Evolutionary conservation across 2,113 vertebrate genomes (phyloP), one percentile per base, ranked within the genome.

Genomic region (Perognathus longimembris): DNA sequence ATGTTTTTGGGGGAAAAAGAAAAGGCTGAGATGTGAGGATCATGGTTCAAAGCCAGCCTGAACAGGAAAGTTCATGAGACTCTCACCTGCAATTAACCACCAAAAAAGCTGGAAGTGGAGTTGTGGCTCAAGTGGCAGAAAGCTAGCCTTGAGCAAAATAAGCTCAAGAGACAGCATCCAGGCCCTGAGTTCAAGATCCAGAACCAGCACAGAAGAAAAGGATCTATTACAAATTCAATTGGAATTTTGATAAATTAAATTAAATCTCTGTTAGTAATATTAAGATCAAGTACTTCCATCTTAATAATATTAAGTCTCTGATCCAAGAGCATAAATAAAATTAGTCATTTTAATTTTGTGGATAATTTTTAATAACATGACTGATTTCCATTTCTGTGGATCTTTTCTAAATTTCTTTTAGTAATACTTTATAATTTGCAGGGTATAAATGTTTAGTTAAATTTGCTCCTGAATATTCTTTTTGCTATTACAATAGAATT

Each of bases 221-320:
- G 15, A 54, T 54, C 50, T 54, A 54, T 54, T 54, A 54, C 50
- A 54, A 18, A 54, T 54, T 54, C 70, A 92, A 17, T 30, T 78
- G 70, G 40, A 50, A 45, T 92, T 95, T 92, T 91, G 32, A 81
- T 85, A 42, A 11, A 92, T 92, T 88, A 85, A 42, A 90, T 84
- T 90, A 92, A 90, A 59, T 90, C 64, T 88, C 66, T 80, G 85
- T 79, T 4, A 71, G 67, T 38, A 94, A 5, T 95, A 78, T 81
- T 34, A 15, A 7, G 24, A 94, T 61, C 12, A 15, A 1, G 1
- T 93, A 59, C 74, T 77, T 90, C 38, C 34, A 78, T 77, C 28
- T 88, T 90, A 92, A 57, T 59, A 89, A 45, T 95, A 66, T n/a
- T 73, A 83, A 89, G 67, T 84, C 12, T 78, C 80, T 92, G n/a